Percentiles rank a stretch among this genome's conserved stretches.
phyloP scores from a whole-genome alignment of 2,113 vertebrate species.

The Boulengeromyrus knoepffleri region DNA sequence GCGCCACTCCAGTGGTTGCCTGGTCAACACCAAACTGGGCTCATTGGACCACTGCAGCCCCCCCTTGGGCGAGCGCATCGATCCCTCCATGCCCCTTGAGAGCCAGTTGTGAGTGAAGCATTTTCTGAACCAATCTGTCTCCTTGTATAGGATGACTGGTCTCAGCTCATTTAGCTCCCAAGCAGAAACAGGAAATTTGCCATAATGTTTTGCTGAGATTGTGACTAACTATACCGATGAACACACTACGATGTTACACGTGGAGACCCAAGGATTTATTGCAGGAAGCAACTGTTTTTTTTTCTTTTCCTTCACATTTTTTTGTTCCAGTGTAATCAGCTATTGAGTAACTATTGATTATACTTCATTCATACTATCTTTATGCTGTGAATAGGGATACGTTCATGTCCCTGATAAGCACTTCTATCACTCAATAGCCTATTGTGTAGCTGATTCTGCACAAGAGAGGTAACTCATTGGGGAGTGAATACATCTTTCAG shows the following conservation, averaged over 20 bases:
- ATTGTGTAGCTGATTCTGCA: background rate
- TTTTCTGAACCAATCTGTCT: background rate
- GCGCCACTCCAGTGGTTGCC: constrained; percentile 71
- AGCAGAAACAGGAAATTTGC: background rate
- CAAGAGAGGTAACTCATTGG: background rate
- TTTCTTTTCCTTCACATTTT: background rate
- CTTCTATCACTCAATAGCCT: background rate
- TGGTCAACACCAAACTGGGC: constrained; percentile 75
- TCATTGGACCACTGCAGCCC: constrained; percentile 68
- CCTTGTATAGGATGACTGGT: background rate
- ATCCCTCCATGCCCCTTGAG: constrained; percentile 83
- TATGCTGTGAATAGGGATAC: background rate
- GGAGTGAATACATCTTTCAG: background rate
- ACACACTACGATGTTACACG: background rate
- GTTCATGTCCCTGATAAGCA: background rate
- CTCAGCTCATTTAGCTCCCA: background rate
- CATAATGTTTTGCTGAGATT: background rate
- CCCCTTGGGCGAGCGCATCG: constrained; percentile 78
- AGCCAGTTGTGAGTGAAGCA: constrained; percentile 86
- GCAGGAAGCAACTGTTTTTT: background rate
- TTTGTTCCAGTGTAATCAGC: background rate
- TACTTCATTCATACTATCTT: background rate
- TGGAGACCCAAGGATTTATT: background rate
- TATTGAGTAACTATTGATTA: background rate
- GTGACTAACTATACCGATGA: background rate